Evolutionary conservation across 2,888 invertebrate genomes (phyloP).

Genomic region (Andrena fulva): DNA sequence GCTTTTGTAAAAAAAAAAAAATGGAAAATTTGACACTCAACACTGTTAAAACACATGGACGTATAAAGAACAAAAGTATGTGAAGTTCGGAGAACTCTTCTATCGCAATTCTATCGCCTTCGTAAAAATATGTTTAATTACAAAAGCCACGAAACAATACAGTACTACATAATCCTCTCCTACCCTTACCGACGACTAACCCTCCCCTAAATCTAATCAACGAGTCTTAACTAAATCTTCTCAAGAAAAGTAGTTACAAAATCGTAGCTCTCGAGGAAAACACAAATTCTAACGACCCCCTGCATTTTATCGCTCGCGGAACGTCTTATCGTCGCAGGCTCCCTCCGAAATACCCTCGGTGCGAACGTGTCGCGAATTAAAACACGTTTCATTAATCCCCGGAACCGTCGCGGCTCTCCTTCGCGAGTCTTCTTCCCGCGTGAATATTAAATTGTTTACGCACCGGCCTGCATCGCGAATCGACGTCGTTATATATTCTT

Average conservation of each 20-base stretch:
- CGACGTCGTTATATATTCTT: slow-evolving; percentile 36
- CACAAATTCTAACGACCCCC: slow-evolving; percentile 4
- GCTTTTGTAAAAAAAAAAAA: too few species aligned
- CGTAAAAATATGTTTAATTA: too few species aligned
- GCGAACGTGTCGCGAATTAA: slow-evolving; percentile 49
- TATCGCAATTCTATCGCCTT: too few species aligned
- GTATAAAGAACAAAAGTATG: too few species aligned
- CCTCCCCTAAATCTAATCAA: neutral
- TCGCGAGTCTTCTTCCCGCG: neutral
- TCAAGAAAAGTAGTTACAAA: neutral
- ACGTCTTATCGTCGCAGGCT: slow-evolving; percentile 14
- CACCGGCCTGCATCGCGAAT: slow-evolving; percentile 36
- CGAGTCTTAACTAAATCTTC: neutral
- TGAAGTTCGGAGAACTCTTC: too few species aligned
- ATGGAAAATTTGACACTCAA: too few species aligned
- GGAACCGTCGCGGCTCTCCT: slow-evolving; percentile 15
- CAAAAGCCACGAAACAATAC: neutral
- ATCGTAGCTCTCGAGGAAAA: neutral
- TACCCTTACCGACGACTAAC: neutral
- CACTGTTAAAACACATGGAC: too few species aligned
- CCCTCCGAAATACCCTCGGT: slow-evolving; percentile 17
- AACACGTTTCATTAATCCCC: slow-evolving; percentile 45
- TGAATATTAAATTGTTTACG: slow-evolving; percentile 60
- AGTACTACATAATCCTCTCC: neutral
- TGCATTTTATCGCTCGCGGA: neutral